Percentiles rank a stretch among this genome's conserved stretches.
phyloP scores from a whole-genome alignment of 2,888 invertebrate genomes.

The Rhagium mordax region DNA sequence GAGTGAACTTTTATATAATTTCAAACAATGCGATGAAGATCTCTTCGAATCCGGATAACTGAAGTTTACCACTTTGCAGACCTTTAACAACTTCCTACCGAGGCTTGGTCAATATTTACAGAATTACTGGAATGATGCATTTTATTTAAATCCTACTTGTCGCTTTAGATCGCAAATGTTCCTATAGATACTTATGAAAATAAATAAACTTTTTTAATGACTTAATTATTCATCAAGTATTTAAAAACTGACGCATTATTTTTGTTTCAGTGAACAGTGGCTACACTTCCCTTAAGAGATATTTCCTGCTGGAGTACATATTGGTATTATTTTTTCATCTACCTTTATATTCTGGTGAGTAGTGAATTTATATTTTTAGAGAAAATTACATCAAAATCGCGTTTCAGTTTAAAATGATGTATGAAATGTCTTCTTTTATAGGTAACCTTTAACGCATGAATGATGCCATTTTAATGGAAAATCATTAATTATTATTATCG shows the following conservation, averaged over 20 bases:
- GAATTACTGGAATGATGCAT: too few relatives aligned
- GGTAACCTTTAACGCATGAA: not conserved
- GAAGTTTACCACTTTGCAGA: too few relatives aligned
- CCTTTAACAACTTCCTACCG: too few relatives aligned
- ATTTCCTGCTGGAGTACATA: conserved; percentile 8
- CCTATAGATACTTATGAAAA: too few relatives aligned
- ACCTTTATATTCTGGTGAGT: conserved; percentile 26
- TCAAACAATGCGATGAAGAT: too few relatives aligned
- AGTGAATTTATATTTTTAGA: not conserved
- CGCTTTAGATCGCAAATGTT: too few relatives aligned
- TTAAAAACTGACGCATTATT: not conserved
- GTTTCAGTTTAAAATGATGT: not conserved
- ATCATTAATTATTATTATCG: not conserved
- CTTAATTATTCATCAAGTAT: too few relatives aligned
- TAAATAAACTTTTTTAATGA: too few relatives aligned
- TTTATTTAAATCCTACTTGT: too few relatives aligned
- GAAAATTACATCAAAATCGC: conserved; percentile 1
- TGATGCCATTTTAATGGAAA: not conserved
- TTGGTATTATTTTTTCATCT: conserved; percentile 26
- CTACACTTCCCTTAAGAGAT: not conserved
- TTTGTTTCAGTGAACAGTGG: conserved; percentile 25
- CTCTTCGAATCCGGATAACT: too few relatives aligned
- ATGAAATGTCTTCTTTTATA: not conserved
- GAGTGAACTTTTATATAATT: too few relatives aligned
- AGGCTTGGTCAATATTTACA: too few relatives aligned